Base-by-base conservation (phyloP, 2,888 invertebrate genomes). In the Euzetes globulus region DNA sequence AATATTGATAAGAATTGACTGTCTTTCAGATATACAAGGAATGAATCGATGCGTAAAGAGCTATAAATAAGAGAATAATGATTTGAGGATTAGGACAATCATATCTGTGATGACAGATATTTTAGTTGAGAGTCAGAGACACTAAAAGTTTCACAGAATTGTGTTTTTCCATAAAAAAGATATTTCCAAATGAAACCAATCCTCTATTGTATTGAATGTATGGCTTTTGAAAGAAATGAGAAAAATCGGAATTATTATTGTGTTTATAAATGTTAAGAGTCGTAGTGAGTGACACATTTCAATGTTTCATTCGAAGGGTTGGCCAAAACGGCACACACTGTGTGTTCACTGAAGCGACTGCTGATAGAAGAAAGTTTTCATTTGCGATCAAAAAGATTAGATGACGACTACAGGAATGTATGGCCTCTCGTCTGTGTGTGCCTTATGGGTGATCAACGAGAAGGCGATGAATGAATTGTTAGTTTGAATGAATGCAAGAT, bases 71-170 rank as follows among this genome's bases (percentile, higher is more conserved):
- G n/a, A 33, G n/a, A 33, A 60, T 29, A 60, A 60, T 60, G 60
- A 60, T 60, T 60, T 60, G 60, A n/a, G 60, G 60, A 60, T 60
- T 60, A 60, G 29, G 60, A 60, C 60, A 60, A 60, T 60, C 27
- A 60, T 60, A 60, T 60, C 15, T 60, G 2, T 29, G 60, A 60
- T 60, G 60, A 60, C 60, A 60, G 33, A 27, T 33, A 33, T 60
- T 60, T 60, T 29, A 29, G 60, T 29, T 60, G 4, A 60, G 3
- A 25, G 25, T 60, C 33, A 29, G 33, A 60, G 9, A 29, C 29
- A 60, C 22, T 15, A 55, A 55, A 22, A 25, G 22, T 50, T 50
- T n/a, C 22, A 55, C 11, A 5, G 55, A 55, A 55, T 55, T 55
- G 11, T 55, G 41, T 55, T 19, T 55, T 55, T 55, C 25, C 55